Percentiles rank a stretch among this genome's conserved stretches.
Conservation (phyloP, 1,140 invertebrate species). For the Lordiphosa clarofinis region DNA sequence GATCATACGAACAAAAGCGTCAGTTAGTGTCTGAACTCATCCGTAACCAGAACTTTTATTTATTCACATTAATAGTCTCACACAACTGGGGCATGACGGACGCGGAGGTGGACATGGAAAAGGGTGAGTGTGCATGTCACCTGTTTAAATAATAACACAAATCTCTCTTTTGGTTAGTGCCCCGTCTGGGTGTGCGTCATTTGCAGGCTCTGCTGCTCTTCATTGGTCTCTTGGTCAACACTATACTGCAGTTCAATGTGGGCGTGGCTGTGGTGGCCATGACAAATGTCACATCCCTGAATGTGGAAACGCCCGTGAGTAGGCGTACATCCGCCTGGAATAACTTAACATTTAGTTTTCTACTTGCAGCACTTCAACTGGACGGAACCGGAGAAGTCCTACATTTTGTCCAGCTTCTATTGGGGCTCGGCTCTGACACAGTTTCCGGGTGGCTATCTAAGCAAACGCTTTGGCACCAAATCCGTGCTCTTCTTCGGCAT, state of each 20-base stretch:
- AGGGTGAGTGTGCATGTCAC: constrained; percentile 25
- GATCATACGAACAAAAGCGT: too few relatives aligned
- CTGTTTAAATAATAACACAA: constrained; percentile 5
- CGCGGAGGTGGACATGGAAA: constrained; percentile 23
- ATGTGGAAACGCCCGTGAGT: constrained; percentile 71
- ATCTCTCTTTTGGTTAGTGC: constrained; percentile 25
- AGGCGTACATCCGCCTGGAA: constrained; percentile 7
- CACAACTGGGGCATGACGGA: background rate
- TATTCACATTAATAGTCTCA: too few relatives aligned
- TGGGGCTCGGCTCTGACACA: constrained; percentile 78
- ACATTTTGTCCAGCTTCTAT: constrained; percentile 85
- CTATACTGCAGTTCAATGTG: constrained; percentile 84
- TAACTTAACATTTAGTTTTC: background rate
- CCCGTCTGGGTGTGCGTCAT: constrained; percentile 83
- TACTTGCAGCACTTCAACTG: constrained; percentile 79
- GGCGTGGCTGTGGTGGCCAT: constrained; percentile 83
- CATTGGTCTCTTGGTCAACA: constrained; percentile 83
- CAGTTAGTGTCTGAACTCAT: too few relatives aligned
- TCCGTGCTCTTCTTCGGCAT: constrained; percentile 83
- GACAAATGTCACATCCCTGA: constrained; percentile 55
- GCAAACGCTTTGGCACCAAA: constrained; percentile 83
- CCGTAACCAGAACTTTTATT: too few relatives aligned
- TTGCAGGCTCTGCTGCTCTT: constrained; percentile 84
- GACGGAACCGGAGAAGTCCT: constrained; percentile 80
- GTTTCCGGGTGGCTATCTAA: constrained; percentile 60